Base-by-base conservation (phyloP, 2,113 vertebrate genomes). In the Chionomys nivalis region DNA sequence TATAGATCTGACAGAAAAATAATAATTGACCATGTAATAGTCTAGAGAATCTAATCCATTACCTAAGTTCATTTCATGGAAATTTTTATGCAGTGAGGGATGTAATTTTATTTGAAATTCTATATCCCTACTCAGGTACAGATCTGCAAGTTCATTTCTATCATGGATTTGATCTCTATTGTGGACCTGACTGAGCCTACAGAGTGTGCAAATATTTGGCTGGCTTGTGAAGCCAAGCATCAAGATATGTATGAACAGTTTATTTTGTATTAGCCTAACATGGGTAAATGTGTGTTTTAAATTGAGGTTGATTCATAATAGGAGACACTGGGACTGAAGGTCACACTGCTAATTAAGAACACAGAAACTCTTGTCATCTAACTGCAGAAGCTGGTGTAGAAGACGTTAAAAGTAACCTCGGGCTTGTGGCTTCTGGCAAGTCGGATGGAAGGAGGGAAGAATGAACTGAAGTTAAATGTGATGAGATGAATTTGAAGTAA, bases 21-120 rank as follows among this genome's bases (percentile, higher is more conserved):
- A 90, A 55, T 86, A 79, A 87, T 13, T 82, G 17, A 85, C 73
- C 44, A 58, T n/a, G 11, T 65, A 79, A 65, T 58, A 90, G 33
- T 66, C 49, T 76, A 87, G 13, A 92, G n/a, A 75, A 78, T 73
- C 28, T 42, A 58, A n/a, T 92, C 58, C 42, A 91, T 33, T 73
- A 87, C 44, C 36, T 65, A 55, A 4, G 4, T 39, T 61, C 3
- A 0, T 81, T 91, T 96, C 87, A 81, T 44, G 23, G 44, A 92
- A 44, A 94, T 68, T 52, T 95, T 86, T 81, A 94, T 17, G 78
- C 10, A 89, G 10, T 65, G 63, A 94, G 23, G 24, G 8, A 6
- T 77, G n/a, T 6, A 73, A 36, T 63, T 93, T 93, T 81, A 89
- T 55, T 65, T 95, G 44, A 87, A 88, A 85, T 88, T 81, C 61